These are phyloP conservation scores for Coregonus ussuriensis DNA, from an alignment of 2,797 vertebrate species.

Conservation along the genomic window DNA sequence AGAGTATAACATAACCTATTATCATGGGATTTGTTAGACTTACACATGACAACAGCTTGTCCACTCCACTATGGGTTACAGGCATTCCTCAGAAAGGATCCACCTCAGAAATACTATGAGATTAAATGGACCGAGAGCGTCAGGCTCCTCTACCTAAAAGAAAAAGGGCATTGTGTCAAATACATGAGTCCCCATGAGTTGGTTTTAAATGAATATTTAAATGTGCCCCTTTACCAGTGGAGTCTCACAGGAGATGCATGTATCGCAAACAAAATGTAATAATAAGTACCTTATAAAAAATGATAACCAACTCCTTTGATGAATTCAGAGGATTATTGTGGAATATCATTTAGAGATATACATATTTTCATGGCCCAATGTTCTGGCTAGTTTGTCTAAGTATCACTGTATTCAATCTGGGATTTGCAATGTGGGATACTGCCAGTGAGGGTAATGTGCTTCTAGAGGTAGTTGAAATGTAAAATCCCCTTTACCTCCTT, in stretches of 20 bases:
- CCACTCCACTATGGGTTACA: background rate
- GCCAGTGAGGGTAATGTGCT: slow-evolving; percentile 72
- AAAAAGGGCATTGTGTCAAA: slow-evolving; percentile 34
- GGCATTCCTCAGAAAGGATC: background rate
- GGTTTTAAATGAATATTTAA: slow-evolving; percentile 24
- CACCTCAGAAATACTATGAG: background rate
- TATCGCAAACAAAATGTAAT: slow-evolving; percentile 59
- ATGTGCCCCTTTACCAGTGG: slow-evolving; percentile 23
- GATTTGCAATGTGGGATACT: slow-evolving; percentile 67
- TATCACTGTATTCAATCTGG: slow-evolving; percentile 75
- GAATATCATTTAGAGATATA: slow-evolving; percentile 53
- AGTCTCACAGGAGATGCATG: slow-evolving; percentile 67
- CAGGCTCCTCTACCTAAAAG: background rate
- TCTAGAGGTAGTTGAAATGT: slow-evolving; percentile 76
- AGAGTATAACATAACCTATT: background rate
- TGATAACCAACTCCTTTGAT: slow-evolving; percentile 41
- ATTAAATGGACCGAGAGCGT: background rate
- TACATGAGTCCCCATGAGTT: slow-evolving; percentile 45
- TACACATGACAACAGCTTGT: background rate
- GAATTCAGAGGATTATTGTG: slow-evolving; percentile 47
- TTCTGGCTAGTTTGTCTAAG: slow-evolving; percentile 66
- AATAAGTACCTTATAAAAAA: slow-evolving; percentile 57
- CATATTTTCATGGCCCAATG: slow-evolving; percentile 60
- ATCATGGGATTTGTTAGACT: background rate
- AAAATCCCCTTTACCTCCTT: slow-evolving; percentile 48